Percentiles rank a stretch among this genome's conserved stretches.
Evolutionary conservation across 2,888 invertebrate genomes (phyloP).

Genomic region (Nysson spinosus): DNA sequence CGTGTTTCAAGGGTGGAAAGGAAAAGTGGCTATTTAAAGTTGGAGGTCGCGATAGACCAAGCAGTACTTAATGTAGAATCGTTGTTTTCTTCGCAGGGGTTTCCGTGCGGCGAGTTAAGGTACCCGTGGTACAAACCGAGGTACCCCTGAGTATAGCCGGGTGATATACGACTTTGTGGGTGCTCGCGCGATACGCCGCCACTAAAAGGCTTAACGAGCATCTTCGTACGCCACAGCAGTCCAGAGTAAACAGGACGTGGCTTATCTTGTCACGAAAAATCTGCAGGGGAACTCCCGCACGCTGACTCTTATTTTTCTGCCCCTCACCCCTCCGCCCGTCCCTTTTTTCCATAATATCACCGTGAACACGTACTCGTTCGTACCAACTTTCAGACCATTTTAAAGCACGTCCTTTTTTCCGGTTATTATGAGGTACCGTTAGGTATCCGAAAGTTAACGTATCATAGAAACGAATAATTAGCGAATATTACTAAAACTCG

Average conservation of each 20-base stretch:
- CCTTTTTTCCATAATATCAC: conserved; percentile 59
- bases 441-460: too few relatives aligned
- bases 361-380: conserved; percentile 59
- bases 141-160: conserved; percentile 58
- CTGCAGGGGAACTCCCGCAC: conserved; percentile 68
- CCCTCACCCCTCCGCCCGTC: conserved; percentile 7
- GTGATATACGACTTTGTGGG: conserved; percentile 74
- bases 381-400: conserved; percentile 25
- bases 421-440: neutral
- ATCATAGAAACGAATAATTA: too few relatives aligned
- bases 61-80: conserved; percentile 55
- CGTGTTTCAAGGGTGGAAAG: too few relatives aligned
- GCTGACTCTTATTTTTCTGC: conserved; percentile 57
- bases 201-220: conserved; percentile 77
- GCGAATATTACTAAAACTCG: too few relatives aligned
- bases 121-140: conserved; percentile 54
- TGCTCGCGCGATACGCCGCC: conserved; percentile 72
- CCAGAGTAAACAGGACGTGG: conserved; percentile 76
- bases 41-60: conserved; percentile 24
- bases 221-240: conserved; percentile 72
- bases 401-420: conserved; percentile 5
- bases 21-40: too few relatives aligned
- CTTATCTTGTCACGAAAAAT: conserved; percentile 77
- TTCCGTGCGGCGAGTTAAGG: conserved; percentile 58
- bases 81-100: conserved; percentile 57